Evolutionary conservation across 1,140 invertebrate species (phyloP), one percentile per base, ranked within the genome.

Genomic region (Marisa cornuarietis): DNA sequence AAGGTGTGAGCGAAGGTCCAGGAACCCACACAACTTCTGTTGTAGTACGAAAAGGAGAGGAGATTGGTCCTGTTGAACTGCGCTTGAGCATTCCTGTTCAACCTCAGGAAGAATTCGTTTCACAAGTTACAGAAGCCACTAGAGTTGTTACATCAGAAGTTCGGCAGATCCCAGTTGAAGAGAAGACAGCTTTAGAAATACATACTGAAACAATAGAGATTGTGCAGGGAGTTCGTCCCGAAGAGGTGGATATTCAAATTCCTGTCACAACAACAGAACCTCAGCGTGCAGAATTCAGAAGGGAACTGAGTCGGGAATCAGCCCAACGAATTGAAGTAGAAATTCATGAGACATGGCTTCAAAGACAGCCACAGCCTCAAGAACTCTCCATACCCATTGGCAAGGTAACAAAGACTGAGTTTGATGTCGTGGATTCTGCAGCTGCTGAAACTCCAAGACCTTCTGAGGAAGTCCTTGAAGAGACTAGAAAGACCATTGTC

Each of bases 141-240:
- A 68, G 79, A 11, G 82, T 83, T 16, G 80, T 85, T 10, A 85
- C 84, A 18, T 71, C 84, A 52, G 85, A 88, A 61, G 79, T 83
- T 22, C 83, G 81, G 42, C 76, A 81, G 18, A 79, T 79, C 52
- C 83, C 83, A 22, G 68, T 84, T 10, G 79, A 68, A 66, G 82
- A 84, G 24, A 76, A 72, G 61, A 63, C 78, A 52, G 61, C 81
- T 16, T 52, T 77, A 52, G 85, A 86, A 26, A 81, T 76, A n/a
- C 88, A 89, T 66, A 84, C 79, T 52, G 87, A 88, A 79, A 88
- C 87, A 22, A 89, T 89, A 58, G 87, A 88, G 78, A 89, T 89
- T 54, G 78, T 82, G 13, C 79, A 83, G 49, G 79, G 84, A 61
- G n/a, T 66, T 54, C 62, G 80, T 42, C 87, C 83, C 16, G 78